These are phyloP conservation scores for Acanthosepion lycidas DNA, from an alignment of 2,888 invertebrate genomes.

Conservation along the genomic window DNA sequence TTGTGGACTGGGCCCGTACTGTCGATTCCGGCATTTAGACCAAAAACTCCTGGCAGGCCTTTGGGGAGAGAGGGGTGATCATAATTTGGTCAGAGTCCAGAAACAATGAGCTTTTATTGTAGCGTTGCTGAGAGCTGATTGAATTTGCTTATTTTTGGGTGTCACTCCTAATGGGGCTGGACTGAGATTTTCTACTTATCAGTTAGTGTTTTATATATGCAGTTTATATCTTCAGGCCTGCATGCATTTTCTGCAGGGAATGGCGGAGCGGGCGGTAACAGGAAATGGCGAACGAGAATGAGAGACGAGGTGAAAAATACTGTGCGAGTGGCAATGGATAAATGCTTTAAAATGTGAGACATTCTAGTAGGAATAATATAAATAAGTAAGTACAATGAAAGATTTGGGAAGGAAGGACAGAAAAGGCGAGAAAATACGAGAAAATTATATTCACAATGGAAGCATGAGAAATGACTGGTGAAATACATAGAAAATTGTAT, in stretches of 20 bases:
- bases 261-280: background rate
- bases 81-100: background rate
- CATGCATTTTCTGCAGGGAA: background rate
- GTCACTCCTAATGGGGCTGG: background rate
- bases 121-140: background rate
- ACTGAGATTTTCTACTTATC: background rate
- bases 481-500: background rate
- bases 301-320: no score
- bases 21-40: background rate
- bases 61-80: background rate
- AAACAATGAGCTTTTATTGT: background rate
- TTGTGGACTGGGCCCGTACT: background rate
- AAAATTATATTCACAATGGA: no score
- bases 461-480: background rate
- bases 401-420: background rate
- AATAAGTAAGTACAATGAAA: no score
- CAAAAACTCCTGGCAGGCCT: background rate
- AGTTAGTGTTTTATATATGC: background rate
- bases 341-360: no score
- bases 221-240: background rate
- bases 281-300: no score
- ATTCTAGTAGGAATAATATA: no score
- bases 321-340: no score
- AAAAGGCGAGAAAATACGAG: background rate
- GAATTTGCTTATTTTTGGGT: background rate